Conservation (phyloP, 2,797 vertebrate species). For the Pyrrhura leucotis region DNA sequence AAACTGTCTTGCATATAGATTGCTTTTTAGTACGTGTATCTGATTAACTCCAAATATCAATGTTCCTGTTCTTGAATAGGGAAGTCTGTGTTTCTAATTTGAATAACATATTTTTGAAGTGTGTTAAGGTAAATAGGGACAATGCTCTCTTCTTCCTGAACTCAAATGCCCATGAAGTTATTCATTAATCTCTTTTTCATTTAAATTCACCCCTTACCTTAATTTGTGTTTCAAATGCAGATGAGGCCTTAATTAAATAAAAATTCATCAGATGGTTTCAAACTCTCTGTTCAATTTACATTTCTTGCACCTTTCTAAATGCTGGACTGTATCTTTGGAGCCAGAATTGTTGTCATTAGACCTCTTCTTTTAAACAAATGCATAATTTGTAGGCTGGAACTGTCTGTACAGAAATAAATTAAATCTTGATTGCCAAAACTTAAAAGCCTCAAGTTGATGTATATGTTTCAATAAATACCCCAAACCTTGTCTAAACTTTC, state of each 20-base stretch:
- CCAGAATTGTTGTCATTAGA: neutral
- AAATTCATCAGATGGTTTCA: slow-evolving; percentile 67
- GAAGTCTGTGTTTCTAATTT: slow-evolving; percentile 50
- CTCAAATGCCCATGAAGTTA: slow-evolving; percentile 48
- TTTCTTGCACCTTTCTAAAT: slow-evolving; percentile 51
- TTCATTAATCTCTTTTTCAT: slow-evolving; percentile 70
- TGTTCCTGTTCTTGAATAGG: slow-evolving; percentile 35
- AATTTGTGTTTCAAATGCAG: slow-evolving; percentile 71
- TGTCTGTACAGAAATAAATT: slow-evolving; percentile 10
- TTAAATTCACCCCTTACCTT: slow-evolving; percentile 64
- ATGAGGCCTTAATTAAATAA: slow-evolving; percentile 71
- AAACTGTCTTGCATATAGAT: neutral
- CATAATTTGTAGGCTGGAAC: neutral
- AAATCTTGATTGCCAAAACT: slow-evolving; percentile 4
- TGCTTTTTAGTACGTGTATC: slow-evolving; percentile 19
- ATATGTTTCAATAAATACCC: neutral
- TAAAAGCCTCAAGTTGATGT: slow-evolving; percentile 4
- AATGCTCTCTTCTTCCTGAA: slow-evolving; percentile 44
- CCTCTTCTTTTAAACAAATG: slow-evolving; percentile 14
- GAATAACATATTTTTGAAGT: slow-evolving; percentile 5
- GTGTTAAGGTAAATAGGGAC: slow-evolving; percentile 59
- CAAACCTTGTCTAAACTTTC: neutral
- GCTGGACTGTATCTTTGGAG: slow-evolving; percentile 45
- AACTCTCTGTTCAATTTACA: slow-evolving; percentile 59
- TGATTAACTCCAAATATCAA: slow-evolving; percentile 27